Evolutionary conservation across 2,797 vertebrate species (phyloP).

Genomic region (Myotis planiceps): DNA sequence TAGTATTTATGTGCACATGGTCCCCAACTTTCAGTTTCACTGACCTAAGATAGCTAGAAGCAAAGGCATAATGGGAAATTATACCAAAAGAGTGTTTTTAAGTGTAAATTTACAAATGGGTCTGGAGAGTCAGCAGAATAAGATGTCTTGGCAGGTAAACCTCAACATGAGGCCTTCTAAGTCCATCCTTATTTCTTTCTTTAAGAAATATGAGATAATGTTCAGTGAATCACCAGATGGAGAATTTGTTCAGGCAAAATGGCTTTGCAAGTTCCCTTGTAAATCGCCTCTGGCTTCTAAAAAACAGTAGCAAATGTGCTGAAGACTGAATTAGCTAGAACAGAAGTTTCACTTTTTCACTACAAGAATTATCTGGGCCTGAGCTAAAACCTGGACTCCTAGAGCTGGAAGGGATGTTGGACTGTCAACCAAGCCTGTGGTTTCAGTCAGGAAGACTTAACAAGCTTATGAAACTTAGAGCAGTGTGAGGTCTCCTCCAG

Average conservation of each 20-base stretch:
- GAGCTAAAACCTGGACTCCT: conserved; percentile 76
- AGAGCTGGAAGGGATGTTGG: conserved; percentile 65
- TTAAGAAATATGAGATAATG: conserved; percentile 76
- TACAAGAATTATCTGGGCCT: conserved; percentile 72
- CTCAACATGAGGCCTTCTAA: conserved; percentile 44
- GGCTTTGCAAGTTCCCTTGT: conserved; percentile 77
- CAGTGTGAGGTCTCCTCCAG: background rate
- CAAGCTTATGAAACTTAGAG: background rate
- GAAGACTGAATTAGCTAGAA: conserved; percentile 83
- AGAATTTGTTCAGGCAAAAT: conserved; percentile 80
- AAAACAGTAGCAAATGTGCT: conserved; percentile 79
- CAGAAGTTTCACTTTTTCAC: conserved; percentile 82
- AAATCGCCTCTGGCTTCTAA: conserved; percentile 81
- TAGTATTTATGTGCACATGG: background rate
- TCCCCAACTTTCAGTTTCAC: background rate
- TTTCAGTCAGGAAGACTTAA: background rate
- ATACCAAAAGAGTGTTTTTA: background rate
- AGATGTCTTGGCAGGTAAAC: conserved; percentile 51
- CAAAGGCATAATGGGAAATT: background rate
- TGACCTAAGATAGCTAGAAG: background rate
- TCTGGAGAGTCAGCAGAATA: background rate
- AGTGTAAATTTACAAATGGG: background rate
- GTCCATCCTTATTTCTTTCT: conserved; percentile 58
- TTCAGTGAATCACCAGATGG: conserved; percentile 79
- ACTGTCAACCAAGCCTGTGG: background rate